These are phyloP conservation scores for Chaetophractus vellerosus DNA, from an alignment of 2,797 vertebrate genomes.

Conservation along the genomic window DNA sequence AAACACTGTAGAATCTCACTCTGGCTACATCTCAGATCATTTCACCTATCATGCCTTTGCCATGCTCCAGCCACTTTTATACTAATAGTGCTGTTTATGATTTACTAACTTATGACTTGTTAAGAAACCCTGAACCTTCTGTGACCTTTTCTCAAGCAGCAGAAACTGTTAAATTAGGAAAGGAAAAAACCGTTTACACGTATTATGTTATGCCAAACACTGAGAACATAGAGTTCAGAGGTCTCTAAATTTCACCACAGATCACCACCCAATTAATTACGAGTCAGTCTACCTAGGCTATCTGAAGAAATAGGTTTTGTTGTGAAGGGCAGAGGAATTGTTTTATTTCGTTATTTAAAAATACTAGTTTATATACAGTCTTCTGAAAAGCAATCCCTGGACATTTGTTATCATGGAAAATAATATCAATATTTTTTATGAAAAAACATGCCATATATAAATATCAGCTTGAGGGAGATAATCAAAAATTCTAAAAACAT, in stretches of 20 bases:
- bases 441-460: conserved; percentile 22
- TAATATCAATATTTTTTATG: conserved; percentile 40
- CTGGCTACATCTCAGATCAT: neutral
- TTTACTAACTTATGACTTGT: neutral
- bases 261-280: neutral
- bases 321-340: neutral
- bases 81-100: neutral
- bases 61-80: neutral
- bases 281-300: neutral
- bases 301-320: neutral
- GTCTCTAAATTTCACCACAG: neutral
- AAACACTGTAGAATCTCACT: neutral
- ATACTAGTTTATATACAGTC: neutral
- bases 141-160: neutral
- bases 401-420: neutral
- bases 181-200: neutral
- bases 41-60: neutral
- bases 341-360: conserved; percentile 22
- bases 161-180: neutral
- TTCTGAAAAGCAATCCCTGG: conserved; percentile 33
- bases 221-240: neutral
- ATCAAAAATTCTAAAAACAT: conserved; percentile 79
- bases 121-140: conserved; percentile 14
- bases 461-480: neutral
- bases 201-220: neutral